Base-by-base conservation (phyloP, 2,888 invertebrate species). In the Ferrisia virgata region DNA sequence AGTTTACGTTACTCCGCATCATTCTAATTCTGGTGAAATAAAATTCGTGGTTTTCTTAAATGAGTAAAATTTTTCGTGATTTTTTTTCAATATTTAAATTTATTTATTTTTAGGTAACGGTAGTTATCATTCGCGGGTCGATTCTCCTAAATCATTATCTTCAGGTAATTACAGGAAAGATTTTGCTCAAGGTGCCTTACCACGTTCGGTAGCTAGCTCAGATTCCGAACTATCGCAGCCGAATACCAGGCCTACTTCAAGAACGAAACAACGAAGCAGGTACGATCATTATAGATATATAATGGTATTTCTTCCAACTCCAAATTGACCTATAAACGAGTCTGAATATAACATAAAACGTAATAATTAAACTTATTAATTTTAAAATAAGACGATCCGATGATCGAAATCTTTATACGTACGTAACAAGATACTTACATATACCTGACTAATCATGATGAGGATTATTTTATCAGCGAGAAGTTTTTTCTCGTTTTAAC, bases 101-200 rank as follows among this genome's bases (percentile, higher is more conserved):
- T n/a, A 53, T 69, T 79, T 28, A 3, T 53, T 53, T 53, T 1
- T n/a, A 83, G 83, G 31, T n/a, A 83, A 83, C 22, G 83, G 83
- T 2, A 76, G 64, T 58, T 82, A 22, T 39, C 82, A 82, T 33
- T 53, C 58, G 64, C 82, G 64, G 25, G 82, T 64, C 22, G 82
- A 82, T 31, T 82, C 64, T 36, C 88, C 84, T 86, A 87, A 39
- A 87, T 88, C 86, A 86, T 88, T 83, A 86, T 88, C 85, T 85
- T 90, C 90, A 78, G 93, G 92, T 88, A 94, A 94, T 90, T 93
- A 94, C 89, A 90, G 94, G 87, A 91, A 91, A 88, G 92, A 93
- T 89, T 93, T 94, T 90, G 93, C 93, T 36, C 91, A 93, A 86
- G 93, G 93, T n/a, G 89, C 90, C 13, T 85, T 87, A 58, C 87